Base-by-base conservation (phyloP, 2,113 vertebrate genomes). In the Paradisaea rubra region DNA sequence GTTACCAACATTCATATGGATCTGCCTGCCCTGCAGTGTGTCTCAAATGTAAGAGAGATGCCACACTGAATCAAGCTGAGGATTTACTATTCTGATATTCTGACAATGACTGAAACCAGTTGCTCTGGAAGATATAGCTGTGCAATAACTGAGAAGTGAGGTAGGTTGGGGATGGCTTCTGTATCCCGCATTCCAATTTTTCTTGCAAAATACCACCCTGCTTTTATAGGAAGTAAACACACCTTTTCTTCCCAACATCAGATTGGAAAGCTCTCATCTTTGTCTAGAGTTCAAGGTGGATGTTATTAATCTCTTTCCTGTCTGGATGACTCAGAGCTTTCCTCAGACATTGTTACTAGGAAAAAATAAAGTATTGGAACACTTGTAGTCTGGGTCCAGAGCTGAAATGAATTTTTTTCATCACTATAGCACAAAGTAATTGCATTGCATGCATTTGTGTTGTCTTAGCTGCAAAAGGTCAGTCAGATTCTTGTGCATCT, bases 251-350 rank as follows among this genome's bases (percentile, higher is more conserved):
- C 39, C 56, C 68, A 89, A 39, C 9, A 19, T 66, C 50, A 64
- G 19, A 33, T 49, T 72, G 78, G 81, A 73, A 88, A 88, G 15
- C 25, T 83, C 60, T 88, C 68, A 35, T 86, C 41, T 83, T 23
- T 78, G 39, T 81, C 64, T 81, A 21, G 39, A 88, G 54, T 77
- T 91, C 45, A 88, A 77, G 33, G 53, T 78, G 44, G 59, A 47
- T 84, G 74, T 81, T 96, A 73, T 57, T 92, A 6, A 93, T 60
- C 52, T 70, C 35, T 73, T 89, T 65, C 49, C 39, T 73, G 45
- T 63, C 42, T 47, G 47, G 15, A 91, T 94, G 89, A 93, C 74
- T 91, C 93, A 95, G 83, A 84, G 10, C 65, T 93, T 96, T 81
- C 42, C 21, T 89, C 79, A 89, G 85, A 91, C 71, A 85, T 80